phyloP scores from a whole-genome alignment of 2,888 invertebrate species.

The Drosophila macrospina region DNA sequence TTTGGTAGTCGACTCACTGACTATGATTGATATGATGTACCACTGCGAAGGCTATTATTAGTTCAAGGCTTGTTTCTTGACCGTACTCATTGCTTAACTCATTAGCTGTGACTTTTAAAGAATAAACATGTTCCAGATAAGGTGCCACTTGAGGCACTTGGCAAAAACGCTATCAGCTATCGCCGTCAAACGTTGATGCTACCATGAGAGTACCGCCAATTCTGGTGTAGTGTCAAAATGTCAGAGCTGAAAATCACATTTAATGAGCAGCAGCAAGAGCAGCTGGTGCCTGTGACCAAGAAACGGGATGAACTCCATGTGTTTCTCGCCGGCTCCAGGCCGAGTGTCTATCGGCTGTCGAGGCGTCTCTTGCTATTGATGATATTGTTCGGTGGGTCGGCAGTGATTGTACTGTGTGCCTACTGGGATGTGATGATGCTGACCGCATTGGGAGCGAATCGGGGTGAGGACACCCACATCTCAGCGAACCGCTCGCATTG shows the following conservation, averaged over 20 bases:
- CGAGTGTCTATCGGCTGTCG: conserved; percentile 25
- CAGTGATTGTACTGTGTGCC: conserved; percentile 37
- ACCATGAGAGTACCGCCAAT: background rate
- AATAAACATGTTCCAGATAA: conserved; percentile 29
- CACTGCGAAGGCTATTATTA: conserved; percentile 14
- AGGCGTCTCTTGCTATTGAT: conserved; percentile 29
- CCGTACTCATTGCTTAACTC: background rate
- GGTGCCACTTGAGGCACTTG: conserved; percentile 23
- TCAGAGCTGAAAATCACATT: conserved; percentile 52
- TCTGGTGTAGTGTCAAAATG: conserved; percentile 49
- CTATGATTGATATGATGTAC: background rate
- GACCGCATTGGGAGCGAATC: background rate
- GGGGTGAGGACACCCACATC: background rate
- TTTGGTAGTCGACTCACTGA: background rate
- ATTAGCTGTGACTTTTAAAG: conserved; percentile 1
- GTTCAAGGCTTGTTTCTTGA: background rate
- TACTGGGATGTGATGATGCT: conserved; percentile 56
- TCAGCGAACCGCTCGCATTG: conserved; percentile 86
- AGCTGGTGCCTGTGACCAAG: conserved; percentile 1
- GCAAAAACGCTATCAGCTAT: background rate
- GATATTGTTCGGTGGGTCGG: conserved; percentile 12
- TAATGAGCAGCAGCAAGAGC: conserved; percentile 26
- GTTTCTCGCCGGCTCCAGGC: conserved; percentile 17
- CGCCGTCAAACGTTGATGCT: background rate
- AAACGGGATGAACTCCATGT: conserved; percentile 34